Evolutionary conservation across 2,797 vertebrate genomes (phyloP), one percentile per base, ranked within the genome.

Genomic region (Pelodytes ibericus): DNA sequence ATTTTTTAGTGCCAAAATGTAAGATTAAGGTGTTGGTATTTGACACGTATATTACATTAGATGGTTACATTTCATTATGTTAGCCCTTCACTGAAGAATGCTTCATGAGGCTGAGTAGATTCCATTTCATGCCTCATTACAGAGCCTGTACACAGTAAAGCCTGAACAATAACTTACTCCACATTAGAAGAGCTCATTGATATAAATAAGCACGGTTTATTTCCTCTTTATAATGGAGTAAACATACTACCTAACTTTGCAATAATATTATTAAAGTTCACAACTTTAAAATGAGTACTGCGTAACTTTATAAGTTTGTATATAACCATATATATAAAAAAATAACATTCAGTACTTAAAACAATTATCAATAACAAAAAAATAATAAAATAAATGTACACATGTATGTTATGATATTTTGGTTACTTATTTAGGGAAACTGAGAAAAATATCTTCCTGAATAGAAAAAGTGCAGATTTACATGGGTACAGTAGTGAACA

Each of bases 91-190:
- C 13, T 53, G 3, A 4, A 75, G 13, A 3, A 3, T 73, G 58
- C 11, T 77, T 68, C 63, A 73, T 5, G 25, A 74, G 61, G 18
- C 15, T 78, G 20, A 80, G 57, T 62, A 65, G 24, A 69, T 71
- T 74, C 18, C 24, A 70, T 74, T 82, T 78, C 60, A 74, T 60
- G 47, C 31, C 58, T 75, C 74, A 75, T 75, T 75, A 75, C 74
- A 49, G 20, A 65, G 22, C 27, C 41, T 6, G 25, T 81, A 65
- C 22, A 59, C 39, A 64, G 3, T 74, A 64, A 74, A 77, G 79
- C 9, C 61, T 41, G 49, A 61, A 3, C 41, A 72, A 75, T 70
- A 80, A 76, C 67, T 75, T 63, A 62, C 27, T 39, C 61, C 29
- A 39, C 7, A 44, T 68, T 57, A 81, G 26, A 26, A 68, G 62